Evolutionary conservation across 2,113 vertebrate genomes (phyloP).

Genomic region (Hepsetus odoe): DNA sequence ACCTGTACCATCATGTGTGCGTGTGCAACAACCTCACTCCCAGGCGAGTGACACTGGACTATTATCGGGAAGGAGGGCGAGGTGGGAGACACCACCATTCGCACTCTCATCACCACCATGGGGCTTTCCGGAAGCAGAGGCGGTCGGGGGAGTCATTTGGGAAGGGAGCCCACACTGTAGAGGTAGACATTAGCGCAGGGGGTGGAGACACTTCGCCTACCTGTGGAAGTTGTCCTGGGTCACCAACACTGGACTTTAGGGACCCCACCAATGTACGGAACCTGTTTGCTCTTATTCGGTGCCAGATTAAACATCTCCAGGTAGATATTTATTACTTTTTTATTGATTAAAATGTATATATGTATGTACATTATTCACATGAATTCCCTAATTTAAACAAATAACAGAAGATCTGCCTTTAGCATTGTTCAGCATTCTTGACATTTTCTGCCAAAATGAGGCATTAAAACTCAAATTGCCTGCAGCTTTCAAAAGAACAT

Average conservation of each 20-base stretch:
- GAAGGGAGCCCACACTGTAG: constrained; percentile 66
- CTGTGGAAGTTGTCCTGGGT: constrained; percentile 69
- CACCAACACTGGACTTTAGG: constrained; percentile 77
- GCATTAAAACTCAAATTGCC: too few species aligned
- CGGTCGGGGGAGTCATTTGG: constrained; percentile 72
- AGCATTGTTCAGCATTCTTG: too few species aligned
- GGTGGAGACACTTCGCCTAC: constrained; percentile 64
- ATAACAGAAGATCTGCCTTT: too few species aligned
- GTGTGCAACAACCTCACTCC: constrained; percentile 83
- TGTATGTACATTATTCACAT: too few species aligned
- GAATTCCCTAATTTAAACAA: too few species aligned
- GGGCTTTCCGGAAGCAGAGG: constrained; percentile 64
- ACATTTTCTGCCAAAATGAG: too few species aligned
- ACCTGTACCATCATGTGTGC: constrained; percentile 85
- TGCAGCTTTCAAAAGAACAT: too few species aligned
- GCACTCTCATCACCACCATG: constrained; percentile 52
- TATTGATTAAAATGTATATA: background rate
- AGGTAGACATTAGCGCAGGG: constrained; percentile 65
- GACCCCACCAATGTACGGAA: constrained; percentile 80
- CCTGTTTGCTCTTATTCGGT: constrained; percentile 79
- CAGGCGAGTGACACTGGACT: constrained; percentile 81
- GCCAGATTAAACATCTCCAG: constrained; percentile 85
- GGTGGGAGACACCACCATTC: constrained; percentile 54
- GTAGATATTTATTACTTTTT: constrained; percentile 51
- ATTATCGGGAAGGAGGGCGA: constrained; percentile 73